phyloP scores from a whole-genome alignment of 2,113 vertebrate genomes.

The Phrynosoma platyrhinos region DNA sequence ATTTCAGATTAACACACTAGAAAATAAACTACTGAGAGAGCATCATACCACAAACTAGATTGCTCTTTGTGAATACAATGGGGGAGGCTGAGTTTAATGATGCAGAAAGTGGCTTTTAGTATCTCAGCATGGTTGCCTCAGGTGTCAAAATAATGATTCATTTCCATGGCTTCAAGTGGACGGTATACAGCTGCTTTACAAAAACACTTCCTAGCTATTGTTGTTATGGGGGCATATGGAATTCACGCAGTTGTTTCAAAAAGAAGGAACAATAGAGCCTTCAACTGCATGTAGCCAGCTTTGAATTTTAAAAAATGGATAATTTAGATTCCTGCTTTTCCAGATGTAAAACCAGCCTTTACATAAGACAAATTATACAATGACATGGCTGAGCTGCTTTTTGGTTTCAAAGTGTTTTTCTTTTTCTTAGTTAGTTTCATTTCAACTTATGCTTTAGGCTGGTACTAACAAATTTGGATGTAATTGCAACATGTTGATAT shows the following conservation, averaged over 20 bases:
- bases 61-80: slow-evolving; percentile 28
- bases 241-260: slow-evolving; percentile 19
- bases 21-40: slow-evolving; percentile 41
- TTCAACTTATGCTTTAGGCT: slow-evolving; percentile 4
- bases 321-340: slow-evolving; percentile 7
- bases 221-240: slow-evolving; percentile 32
- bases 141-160: slow-evolving; percentile 59
- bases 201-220: slow-evolving; percentile 41
- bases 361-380: neutral
- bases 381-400: slow-evolving; percentile 4
- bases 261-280: slow-evolving; percentile 47
- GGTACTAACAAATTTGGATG: slow-evolving; percentile 15
- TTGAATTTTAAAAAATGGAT: neutral
- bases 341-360: slow-evolving; percentile 33
- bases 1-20: neutral
- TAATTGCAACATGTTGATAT: slow-evolving; percentile 28
- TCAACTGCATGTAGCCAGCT: slow-evolving; percentile 28
- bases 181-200: slow-evolving; percentile 37
- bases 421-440: neutral
- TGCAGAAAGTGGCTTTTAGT: slow-evolving; percentile 56
- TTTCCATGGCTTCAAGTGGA: slow-evolving; percentile 54
- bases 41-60: slow-evolving; percentile 30
- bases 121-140: slow-evolving; percentile 46
- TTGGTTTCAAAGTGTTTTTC: neutral
- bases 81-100: slow-evolving; percentile 56